Evolutionary conservation across 2,888 invertebrate species (phyloP), one percentile per base, ranked within the genome.

Genomic region (Adineta ricciae): DNA sequence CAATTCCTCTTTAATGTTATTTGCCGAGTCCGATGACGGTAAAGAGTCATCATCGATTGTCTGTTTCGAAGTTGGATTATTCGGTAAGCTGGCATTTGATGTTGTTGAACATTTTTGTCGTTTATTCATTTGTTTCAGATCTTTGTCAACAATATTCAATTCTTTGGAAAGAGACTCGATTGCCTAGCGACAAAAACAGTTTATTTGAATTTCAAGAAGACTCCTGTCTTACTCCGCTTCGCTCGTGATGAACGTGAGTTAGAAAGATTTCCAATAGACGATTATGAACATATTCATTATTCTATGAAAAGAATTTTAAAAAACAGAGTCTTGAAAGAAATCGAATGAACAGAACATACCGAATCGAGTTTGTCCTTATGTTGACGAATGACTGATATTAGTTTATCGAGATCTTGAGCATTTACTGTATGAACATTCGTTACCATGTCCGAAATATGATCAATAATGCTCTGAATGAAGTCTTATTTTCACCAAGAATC

Each of bases 251-350:
- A 87, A 96, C 92, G 89, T 95, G 94, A 86, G 93, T 92, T 36
- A 96, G 91, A 90, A 96, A 96, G 89, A 95, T 95, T 89, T 94
- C 93, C 72, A 96, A 91, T 27, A 96, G 91, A 87, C 94, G 92
- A 88, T 94, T 94, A 90, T 95, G 95, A 0, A 94, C 4, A 93
- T 94, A 88, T 93, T 93, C 82, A 93, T 88, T 88, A 87, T 90
- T 90, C 89, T 90, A 86, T n/a, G n/a, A 24, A 38, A 83, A 83
- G 83, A 84, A 84, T 84, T 19, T 46, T 24, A 54, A 86, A 32
- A 84, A 73, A 27, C 82, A 85, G 83, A 21, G 54, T 41, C 82
- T 21, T 38, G 27, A 27, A 72, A 1, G 27, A 27, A 64, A 32
- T 4, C 2, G 21, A 16, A 78, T 24, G 8, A 46, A 38, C 38